Evolutionary conservation across 2,113 vertebrate genomes (phyloP), one percentile per base, ranked within the genome.

Genomic region (Podarcis cretensis): DNA sequence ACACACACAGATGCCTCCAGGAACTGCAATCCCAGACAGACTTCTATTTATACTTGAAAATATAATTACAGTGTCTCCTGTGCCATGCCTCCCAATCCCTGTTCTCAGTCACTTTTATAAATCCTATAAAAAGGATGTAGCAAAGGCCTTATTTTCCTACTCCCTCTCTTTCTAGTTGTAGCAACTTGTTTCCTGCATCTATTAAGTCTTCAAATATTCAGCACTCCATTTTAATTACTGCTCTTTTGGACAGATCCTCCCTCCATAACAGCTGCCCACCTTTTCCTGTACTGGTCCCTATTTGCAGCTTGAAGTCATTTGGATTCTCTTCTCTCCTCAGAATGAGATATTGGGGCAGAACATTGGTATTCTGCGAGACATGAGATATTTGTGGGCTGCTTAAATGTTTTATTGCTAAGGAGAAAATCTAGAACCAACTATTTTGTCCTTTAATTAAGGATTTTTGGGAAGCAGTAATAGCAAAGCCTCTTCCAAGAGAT

Each of bases 21-120:
- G 9, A 32, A 71, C 37, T n/a, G 43, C 40, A 84, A 68, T n/a
- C 27, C 68, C 27, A 54, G 40, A 68, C 5, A 83, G 66, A 48
- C 40, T 54, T 73, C 82, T 84, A 73, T 71, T 84, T 84, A 71
- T n/a, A 18, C 25, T 73, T 84, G 68, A 73, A 84, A 84, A 73
- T n/a, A 5, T 48, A 69, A 71, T 83, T 83, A 69, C 2, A 27
- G 54, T 54, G 27, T 84, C 40, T 84, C 30, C 40, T 73, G 25
- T 12, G 10, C 40, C 73, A 30, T 68, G 68, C 18, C 30, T 54
- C 73, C 43, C 27, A 84, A 84, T 84, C 30, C 59, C 37, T 30
- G 65, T 25, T 43, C 32, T 83, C 40, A 69, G 66, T 37, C 27
- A 71, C 27, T 71, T 83, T 83, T 40, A 37, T 43, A 83, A 83